phyloP scores from a whole-genome alignment of 2,113 vertebrate species.

The Struthidea cinerea region DNA sequence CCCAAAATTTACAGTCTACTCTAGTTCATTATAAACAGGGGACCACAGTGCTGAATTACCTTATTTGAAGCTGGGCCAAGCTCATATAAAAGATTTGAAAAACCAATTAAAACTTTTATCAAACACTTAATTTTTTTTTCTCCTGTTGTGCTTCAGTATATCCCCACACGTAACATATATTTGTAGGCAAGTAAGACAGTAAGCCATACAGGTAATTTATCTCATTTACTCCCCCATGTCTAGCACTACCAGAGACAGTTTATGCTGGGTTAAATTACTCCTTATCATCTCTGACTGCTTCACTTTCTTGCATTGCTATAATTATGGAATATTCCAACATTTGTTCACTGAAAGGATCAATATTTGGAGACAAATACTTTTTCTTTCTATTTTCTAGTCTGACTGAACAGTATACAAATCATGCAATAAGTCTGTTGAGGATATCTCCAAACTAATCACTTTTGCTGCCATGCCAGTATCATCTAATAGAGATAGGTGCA shows the following conservation, averaged over 20 bases:
- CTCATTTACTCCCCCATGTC: not conserved
- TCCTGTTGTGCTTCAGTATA: not conserved
- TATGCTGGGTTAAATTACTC: not conserved
- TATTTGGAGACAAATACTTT: not conserved
- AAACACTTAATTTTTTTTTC: not conserved
- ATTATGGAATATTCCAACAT: not conserved
- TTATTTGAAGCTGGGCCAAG: not conserved
- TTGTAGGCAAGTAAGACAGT: not conserved
- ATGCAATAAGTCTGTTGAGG: not conserved
- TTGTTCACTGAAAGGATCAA: not conserved
- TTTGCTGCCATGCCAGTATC: not conserved
- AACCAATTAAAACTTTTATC: conserved; percentile 19
- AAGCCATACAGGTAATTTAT: not conserved
- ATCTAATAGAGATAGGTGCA: not conserved
- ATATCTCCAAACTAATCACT: not conserved
- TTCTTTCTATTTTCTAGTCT: not conserved
- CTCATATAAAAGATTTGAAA: not conserved
- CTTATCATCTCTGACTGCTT: not conserved
- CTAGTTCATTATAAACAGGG: not conserved
- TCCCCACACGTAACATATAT: not conserved
- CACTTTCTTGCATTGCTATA: not conserved
- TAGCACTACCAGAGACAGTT: not conserved
- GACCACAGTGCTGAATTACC: not conserved
- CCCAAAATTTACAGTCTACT: not conserved
- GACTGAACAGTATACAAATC: rapidly evolving